Percentiles rank a stretch among this genome's conserved stretches.
Conservation (phyloP, 2,888 invertebrate species). For the Empis stercorea region DNA sequence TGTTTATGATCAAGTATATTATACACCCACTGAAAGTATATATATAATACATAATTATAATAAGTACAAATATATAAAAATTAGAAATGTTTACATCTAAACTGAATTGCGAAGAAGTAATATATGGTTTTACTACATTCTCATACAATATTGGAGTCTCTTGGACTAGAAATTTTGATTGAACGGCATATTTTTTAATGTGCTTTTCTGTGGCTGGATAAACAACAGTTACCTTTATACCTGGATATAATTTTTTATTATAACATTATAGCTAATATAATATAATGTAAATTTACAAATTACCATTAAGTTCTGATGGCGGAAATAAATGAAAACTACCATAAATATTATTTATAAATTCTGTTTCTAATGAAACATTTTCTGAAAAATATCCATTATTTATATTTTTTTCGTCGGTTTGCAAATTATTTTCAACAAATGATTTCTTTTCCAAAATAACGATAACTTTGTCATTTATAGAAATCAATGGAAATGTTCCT, state of each 20-base stretch:
- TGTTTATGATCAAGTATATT: slow-evolving; percentile 88
- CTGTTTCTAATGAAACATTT: slow-evolving; percentile 21
- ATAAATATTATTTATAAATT: slow-evolving; percentile 74
- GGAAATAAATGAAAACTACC: slow-evolving; percentile 66
- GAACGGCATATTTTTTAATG: slow-evolving; percentile 69
- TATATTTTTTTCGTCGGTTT: slow-evolving; percentile 20
- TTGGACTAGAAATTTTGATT: slow-evolving; percentile 58
- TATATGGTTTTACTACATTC: slow-evolving; percentile 61
- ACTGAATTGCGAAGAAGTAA: slow-evolving; percentile 60
- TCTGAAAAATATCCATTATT: slow-evolving; percentile 3
- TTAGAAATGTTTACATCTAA: slow-evolving; percentile 73
- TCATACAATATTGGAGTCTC: slow-evolving; percentile 78
- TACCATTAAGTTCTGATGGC: slow-evolving; percentile 48
- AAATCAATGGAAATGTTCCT: slow-evolving; percentile 46
- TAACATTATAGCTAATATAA: neutral
- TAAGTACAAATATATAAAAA: neutral
- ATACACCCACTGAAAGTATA: slow-evolving; percentile 75
- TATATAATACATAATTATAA: no score
- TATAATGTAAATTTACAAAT: slow-evolving; percentile 20
- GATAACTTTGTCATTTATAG: slow-evolving; percentile 48
- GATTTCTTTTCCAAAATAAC: slow-evolving; percentile 71
- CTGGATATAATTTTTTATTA: slow-evolving; percentile 38
- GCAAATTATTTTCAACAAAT: slow-evolving; percentile 43
- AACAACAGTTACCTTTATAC: slow-evolving; percentile 76
- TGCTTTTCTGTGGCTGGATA: slow-evolving; percentile 91